A percentile compares a stretch with the other conserved stretches of the same genome.
These are phyloP conservation scores for Ophion costatus DNA, from an alignment of 2,888 invertebrate species.

Conservation along the genomic window DNA sequence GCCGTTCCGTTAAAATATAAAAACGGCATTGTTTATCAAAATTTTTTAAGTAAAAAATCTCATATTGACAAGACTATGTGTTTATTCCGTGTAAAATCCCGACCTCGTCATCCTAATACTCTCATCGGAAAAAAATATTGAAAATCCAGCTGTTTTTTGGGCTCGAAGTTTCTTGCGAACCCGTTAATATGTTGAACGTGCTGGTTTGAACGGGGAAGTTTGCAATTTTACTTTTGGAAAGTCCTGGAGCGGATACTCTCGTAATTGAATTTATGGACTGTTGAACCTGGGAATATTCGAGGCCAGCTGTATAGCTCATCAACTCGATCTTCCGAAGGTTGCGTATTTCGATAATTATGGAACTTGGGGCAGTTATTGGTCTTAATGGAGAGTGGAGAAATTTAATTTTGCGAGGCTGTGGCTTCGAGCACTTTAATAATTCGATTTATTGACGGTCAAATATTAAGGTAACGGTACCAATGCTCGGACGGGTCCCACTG, in stretches of 20 bases:
- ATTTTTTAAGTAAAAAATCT: too few relatives aligned
- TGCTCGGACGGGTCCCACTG: too few relatives aligned
- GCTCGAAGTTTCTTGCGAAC: not conserved
- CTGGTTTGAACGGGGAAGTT: too few relatives aligned
- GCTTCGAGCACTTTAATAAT: not conserved
- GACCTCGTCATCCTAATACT: too few relatives aligned
- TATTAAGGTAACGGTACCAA: too few relatives aligned
- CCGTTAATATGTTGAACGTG: too few relatives aligned
- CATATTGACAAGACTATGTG: too few relatives aligned
- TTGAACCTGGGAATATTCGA: not conserved
- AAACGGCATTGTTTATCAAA: too few relatives aligned
- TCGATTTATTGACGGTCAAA: not conserved
- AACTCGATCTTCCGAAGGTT: not conserved
- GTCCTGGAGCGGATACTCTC: not conserved
- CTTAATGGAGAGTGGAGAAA: not conserved
- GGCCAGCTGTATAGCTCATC: not conserved
- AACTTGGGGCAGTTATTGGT: not conserved
- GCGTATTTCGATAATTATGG: not conserved
- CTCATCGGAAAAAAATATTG: too few relatives aligned
- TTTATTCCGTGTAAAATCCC: too few relatives aligned
- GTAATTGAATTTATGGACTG: not conserved
- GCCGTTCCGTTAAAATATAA: too few relatives aligned
- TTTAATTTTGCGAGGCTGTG: not conserved
- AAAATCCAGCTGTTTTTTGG: not conserved
- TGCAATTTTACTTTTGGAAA: not conserved